Evolutionary conservation across 30 jellyfish, hydroid and myxozoan genomes (phyloP).

Genomic region (Aurelia sp.): DNA sequence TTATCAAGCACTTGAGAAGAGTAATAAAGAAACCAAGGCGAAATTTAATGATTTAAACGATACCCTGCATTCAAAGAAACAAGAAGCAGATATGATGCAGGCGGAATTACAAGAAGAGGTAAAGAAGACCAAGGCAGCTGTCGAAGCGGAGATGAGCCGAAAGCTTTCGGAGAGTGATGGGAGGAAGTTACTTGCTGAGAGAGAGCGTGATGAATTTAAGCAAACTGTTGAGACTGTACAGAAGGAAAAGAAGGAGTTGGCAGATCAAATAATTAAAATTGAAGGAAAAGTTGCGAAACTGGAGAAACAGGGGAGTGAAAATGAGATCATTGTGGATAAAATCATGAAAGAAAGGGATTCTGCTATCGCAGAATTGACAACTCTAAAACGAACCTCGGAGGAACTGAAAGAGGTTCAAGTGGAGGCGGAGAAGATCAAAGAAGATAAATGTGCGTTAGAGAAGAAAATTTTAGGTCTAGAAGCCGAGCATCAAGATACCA

Average conservation of each 20-base stretch:
- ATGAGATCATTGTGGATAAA: not conserved
- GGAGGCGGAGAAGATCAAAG: constrained; percentile 19
- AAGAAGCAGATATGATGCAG: constrained; percentile 44
- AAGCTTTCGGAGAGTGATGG: constrained; percentile 17
- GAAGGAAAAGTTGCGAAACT: constrained; percentile 15
- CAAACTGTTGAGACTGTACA: not conserved
- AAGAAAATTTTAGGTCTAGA: constrained; percentile 25
- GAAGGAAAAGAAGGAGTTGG: not conserved
- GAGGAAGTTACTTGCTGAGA: constrained; percentile 3
- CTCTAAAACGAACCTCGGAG: not conserved
- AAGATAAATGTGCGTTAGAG: constrained; percentile 12
- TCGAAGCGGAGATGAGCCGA: not conserved
- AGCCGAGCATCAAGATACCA: not conserved
- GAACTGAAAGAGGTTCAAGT: not conserved
- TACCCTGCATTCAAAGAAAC: constrained; percentile 32
- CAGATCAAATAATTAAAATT: not conserved
- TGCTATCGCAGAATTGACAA: constrained; percentile 16
- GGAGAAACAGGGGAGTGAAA: not conserved
- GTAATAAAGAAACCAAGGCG: constrained; percentile 4
- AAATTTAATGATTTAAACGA: constrained; percentile 2
- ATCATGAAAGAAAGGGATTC: constrained; percentile 34
- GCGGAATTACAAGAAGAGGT: constrained; percentile 68
- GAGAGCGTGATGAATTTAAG: constrained; percentile 15
- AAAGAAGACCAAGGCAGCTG: not conserved
- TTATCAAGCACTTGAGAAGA: constrained; percentile 45